phyloP scores from a whole-genome alignment of 2,888 invertebrate genomes.

The Portevinia maculata region DNA sequence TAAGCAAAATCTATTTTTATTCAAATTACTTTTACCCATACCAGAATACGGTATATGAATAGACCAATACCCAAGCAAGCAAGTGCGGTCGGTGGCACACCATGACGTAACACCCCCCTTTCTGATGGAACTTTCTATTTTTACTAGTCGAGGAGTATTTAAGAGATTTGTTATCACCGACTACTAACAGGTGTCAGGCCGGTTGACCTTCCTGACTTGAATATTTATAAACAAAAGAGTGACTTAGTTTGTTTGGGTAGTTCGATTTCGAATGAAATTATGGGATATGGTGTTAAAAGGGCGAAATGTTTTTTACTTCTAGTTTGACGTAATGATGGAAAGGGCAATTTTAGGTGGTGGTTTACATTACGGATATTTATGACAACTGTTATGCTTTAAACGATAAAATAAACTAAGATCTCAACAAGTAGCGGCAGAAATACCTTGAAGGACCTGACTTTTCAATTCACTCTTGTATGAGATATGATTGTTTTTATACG shows the following conservation, averaged over 20 bases:
- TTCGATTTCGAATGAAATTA: background rate
- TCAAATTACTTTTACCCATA: constrained; percentile 61
- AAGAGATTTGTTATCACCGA: constrained; percentile 40
- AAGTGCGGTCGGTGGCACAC: constrained; percentile 7
- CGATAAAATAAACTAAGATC: no score
- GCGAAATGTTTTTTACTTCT: background rate
- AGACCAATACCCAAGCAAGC: background rate
- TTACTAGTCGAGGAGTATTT: constrained; percentile 18
- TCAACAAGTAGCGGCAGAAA: no score
- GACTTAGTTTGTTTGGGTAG: constrained; percentile 4
- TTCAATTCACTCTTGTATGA: no score
- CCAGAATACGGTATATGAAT: constrained; percentile 10
- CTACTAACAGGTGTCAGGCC: constrained; percentile 45
- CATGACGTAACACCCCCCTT: constrained; percentile 2
- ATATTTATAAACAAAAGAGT: constrained; percentile 51
- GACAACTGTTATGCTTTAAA: no score
- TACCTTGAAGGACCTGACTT: no score
- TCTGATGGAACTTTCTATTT: constrained; percentile 40
- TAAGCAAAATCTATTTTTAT: constrained; percentile 56
- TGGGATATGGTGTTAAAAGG: background rate
- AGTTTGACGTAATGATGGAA: background rate
- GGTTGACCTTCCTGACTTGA: constrained; percentile 44
- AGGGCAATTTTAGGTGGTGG: no score
- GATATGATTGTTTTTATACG: no score
- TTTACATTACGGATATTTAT: no score